Evolutionary conservation across 1,140 invertebrate species (phyloP).

Genomic region (Drosophila lini): DNA sequence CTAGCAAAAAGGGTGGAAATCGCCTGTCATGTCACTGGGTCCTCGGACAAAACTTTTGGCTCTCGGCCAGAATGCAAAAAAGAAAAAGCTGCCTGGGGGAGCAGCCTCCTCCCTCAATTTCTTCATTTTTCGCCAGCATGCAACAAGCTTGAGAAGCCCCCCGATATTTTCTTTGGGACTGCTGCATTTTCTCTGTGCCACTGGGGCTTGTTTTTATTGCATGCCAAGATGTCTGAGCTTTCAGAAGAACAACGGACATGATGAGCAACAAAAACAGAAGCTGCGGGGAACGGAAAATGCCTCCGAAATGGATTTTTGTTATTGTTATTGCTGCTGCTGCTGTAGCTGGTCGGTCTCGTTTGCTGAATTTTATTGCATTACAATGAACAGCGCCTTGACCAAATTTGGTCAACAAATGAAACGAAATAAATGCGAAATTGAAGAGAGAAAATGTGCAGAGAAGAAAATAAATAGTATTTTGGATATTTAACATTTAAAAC

Average conservation of each 20-base stretch:
- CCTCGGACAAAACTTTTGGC: constrained; percentile 61
- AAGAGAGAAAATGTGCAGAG: constrained; percentile 2
- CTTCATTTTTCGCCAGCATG: constrained; percentile 11
- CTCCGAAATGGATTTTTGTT: constrained; percentile 65
- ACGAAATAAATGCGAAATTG: constrained; percentile 31
- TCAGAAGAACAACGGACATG: constrained; percentile 58
- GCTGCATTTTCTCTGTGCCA: constrained; percentile 41
- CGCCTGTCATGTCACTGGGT: constrained; percentile 52
- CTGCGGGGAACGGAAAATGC: constrained; percentile 25
- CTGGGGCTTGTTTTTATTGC: constrained; percentile 68
- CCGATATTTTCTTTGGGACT: constrained; percentile 7
- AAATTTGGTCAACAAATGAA: constrained; percentile 72
- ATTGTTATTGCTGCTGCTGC: constrained; percentile 51
- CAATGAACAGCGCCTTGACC: constrained; percentile 58
- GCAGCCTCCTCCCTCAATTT: constrained; percentile 3
- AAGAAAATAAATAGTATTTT: background rate
- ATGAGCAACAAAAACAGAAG: constrained; percentile 50
- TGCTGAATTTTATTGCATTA: constrained; percentile 66
- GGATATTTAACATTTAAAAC: rapidly evolving
- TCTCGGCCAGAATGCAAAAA: constrained; percentile 58
- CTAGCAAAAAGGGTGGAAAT: constrained; percentile 14
- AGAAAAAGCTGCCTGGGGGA: constrained; percentile 28
- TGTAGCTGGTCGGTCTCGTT: constrained; percentile 35
- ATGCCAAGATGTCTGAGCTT: constrained; percentile 71
- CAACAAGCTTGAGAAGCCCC: constrained; percentile 2